Conservation (phyloP, 2,113 vertebrate species). For the Rhinolophus ferrumequinum region DNA sequence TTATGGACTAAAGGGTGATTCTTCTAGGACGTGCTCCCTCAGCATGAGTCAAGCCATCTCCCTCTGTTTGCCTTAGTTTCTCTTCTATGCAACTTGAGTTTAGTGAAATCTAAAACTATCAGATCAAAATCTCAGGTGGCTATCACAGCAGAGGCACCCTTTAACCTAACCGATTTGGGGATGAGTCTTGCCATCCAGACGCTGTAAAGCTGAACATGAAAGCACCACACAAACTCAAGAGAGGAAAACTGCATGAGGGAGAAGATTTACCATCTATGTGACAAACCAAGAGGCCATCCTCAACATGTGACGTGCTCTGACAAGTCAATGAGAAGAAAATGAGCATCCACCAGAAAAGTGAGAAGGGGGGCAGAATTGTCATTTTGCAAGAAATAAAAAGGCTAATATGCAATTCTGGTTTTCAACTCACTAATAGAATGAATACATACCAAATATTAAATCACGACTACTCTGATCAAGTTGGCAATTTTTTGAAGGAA, state of each 20-base stretch:
- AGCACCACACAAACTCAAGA: neutral
- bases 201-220: neutral
- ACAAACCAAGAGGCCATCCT: neutral
- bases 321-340: neutral
- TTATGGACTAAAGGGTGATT: neutral
- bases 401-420: neutral
- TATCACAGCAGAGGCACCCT: too few species aligned
- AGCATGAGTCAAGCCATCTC: neutral
- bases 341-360: neutral
- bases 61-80: neutral
- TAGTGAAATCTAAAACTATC: neutral
- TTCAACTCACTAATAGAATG: neutral
- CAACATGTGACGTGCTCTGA: neutral
- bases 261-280: neutral
- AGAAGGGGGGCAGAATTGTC: too few species aligned
- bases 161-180: neutral
- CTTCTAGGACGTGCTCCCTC: neutral
- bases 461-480: neutral
- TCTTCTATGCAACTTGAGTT: neutral
- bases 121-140: neutral
- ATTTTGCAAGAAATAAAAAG: neutral
- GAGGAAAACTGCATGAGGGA: neutral
- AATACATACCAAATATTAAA: neutral
- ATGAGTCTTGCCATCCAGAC: neutral
- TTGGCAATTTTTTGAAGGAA: neutral